Conservation (phyloP, 2,113 vertebrate genomes). For the Lophochroa leadbeateri region DNA sequence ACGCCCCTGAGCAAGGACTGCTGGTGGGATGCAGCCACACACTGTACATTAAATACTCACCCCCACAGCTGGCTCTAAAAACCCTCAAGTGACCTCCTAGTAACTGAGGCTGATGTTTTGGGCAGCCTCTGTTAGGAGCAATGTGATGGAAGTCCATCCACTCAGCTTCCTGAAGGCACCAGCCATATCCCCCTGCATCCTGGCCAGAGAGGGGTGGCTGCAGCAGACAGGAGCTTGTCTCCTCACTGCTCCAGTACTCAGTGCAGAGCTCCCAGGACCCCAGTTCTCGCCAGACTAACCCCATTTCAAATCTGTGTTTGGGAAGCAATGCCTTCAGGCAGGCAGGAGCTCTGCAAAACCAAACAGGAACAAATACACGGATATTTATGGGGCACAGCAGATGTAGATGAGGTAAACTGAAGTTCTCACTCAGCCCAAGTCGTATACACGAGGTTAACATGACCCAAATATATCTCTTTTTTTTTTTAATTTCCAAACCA, state of each 20-base stretch:
- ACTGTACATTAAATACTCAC: background rate
- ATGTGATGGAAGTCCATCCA: background rate
- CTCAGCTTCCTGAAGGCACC: background rate
- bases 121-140: background rate
- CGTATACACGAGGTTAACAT: slow-evolving; percentile 26
- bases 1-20: rapidly evolving
- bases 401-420: background rate
- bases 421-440: background rate
- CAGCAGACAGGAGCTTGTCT: background rate
- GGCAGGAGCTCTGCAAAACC: background rate
- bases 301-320: background rate
- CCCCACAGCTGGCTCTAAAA: background rate
- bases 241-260: background rate
- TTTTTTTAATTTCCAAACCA: slow-evolving; percentile 29
- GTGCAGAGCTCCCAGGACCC: background rate
- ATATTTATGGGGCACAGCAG: slow-evolving; percentile 19
- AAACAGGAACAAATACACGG: rapidly evolving
- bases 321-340: background rate
- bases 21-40: background rate
- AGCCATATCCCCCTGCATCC: background rate
- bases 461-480: slow-evolving; percentile 39
- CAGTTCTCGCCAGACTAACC: background rate
- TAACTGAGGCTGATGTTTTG: background rate
- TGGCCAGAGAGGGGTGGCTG: rapidly evolving
- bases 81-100: background rate